These are phyloP conservation scores for Armadillidium nasatum DNA, from an alignment of 1,140 invertebrate genomes.

Conservation along the genomic window DNA sequence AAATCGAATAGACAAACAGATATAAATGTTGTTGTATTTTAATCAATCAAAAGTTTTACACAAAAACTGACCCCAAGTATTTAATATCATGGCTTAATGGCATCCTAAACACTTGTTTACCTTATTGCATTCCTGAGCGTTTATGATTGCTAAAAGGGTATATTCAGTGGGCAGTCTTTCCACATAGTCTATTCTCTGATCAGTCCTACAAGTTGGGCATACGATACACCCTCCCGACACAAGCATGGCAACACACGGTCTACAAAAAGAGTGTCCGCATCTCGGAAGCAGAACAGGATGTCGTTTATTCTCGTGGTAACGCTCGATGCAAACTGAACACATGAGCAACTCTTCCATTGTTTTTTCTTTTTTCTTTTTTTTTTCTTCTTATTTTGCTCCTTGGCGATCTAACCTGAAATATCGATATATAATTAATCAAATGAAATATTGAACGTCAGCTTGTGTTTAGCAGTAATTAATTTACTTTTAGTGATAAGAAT, in stretches of 20 bases:
- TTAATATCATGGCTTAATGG: too few relatives aligned
- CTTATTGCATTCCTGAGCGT: constrained; percentile 35
- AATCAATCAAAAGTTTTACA: too few relatives aligned
- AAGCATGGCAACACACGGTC: constrained; percentile 39
- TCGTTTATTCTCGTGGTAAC: constrained; percentile 34
- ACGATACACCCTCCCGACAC: constrained; percentile 36
- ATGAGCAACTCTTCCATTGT: constrained; percentile 39
- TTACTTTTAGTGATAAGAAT: too few relatives aligned
- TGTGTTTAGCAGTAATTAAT: too few relatives aligned
- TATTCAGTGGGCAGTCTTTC: constrained; percentile 38
- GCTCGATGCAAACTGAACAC: constrained; percentile 41
- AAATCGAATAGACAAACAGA: too few relatives aligned
- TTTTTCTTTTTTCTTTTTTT: too few relatives aligned
- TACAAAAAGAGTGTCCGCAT: constrained; percentile 44
- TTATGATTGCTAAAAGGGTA: constrained; percentile 39
- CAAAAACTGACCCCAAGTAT: too few relatives aligned
- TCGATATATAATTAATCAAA: too few relatives aligned
- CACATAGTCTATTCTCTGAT: constrained; percentile 37
- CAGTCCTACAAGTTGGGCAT: constrained; percentile 39
- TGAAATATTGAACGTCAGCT: too few relatives aligned
- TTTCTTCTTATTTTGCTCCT: too few relatives aligned
- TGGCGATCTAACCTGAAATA: background rate
- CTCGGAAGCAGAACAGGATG: constrained; percentile 40
- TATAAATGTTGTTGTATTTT: too few relatives aligned
- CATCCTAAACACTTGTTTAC: constrained; percentile 16